Evolutionary conservation across 2,113 vertebrate genomes (phyloP).

Genomic region (Thunnus maccoyii): DNA sequence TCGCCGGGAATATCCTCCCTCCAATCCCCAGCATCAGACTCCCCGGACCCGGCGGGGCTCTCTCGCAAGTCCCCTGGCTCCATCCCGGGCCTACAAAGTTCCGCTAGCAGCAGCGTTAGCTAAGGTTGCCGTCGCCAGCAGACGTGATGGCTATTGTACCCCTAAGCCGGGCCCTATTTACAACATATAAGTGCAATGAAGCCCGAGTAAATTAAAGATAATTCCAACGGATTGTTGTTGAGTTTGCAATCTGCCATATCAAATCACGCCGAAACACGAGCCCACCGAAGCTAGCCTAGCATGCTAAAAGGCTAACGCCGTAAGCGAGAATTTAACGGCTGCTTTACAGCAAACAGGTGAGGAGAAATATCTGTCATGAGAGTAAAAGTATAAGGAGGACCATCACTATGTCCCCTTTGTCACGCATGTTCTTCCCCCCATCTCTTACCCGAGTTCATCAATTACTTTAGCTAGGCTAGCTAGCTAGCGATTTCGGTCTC

Average conservation of each 20-base stretch:
- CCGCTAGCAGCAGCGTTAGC: conserved; percentile 29
- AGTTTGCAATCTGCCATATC: conserved; percentile 46
- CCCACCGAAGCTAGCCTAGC: conserved; percentile 43
- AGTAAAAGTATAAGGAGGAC: background rate
- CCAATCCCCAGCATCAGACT: conserved; percentile 80
- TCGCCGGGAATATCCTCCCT: conserved; percentile 78
- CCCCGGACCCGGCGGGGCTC: conserved; percentile 85
- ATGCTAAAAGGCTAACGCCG: conserved; percentile 35
- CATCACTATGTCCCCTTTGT: conserved; percentile 12
- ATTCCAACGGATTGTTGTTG: background rate
- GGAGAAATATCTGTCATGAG: background rate
- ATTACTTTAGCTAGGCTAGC: conserved; percentile 61
- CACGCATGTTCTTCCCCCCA: conserved; percentile 1
- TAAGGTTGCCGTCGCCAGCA: background rate
- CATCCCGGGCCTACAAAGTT: conserved; percentile 62
- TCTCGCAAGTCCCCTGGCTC: conserved; percentile 82
- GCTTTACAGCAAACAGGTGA: conserved; percentile 8
- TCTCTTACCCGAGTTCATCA: conserved; percentile 31
- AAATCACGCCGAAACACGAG: conserved; percentile 19
- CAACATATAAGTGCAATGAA: background rate
- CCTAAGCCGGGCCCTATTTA: background rate
- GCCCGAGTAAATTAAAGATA: background rate
- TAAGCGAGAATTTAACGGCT: background rate
- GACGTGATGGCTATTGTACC: background rate
- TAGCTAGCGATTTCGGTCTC: conserved; percentile 58